Conservation (phyloP, 2,113 vertebrate genomes). For the Myxocyprinus asiaticus region DNA sequence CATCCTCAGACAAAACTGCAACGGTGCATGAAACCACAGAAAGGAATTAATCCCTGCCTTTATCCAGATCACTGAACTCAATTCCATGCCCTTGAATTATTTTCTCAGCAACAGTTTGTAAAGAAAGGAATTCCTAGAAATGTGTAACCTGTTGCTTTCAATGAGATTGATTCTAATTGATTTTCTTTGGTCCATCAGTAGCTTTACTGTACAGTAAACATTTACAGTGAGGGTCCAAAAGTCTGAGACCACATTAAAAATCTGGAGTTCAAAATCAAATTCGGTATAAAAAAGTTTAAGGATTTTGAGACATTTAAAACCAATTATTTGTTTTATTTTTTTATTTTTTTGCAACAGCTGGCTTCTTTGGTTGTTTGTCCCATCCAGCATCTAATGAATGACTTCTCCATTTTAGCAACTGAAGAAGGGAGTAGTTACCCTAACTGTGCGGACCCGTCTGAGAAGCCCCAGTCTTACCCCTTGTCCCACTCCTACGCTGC, state of each 20-base stretch:
- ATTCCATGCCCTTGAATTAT: not conserved
- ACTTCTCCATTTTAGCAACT: constrained; percentile 81
- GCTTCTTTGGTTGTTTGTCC: not conserved
- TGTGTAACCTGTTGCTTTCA: not conserved
- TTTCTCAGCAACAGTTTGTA: not conserved
- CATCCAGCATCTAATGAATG: not conserved
- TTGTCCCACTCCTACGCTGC: constrained; percentile 84
- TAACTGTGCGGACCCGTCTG: constrained; percentile 90
- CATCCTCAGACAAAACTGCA: constrained; percentile 11
- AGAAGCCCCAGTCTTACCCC: constrained; percentile 94
- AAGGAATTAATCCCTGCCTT: not conserved
- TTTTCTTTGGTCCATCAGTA: not conserved
- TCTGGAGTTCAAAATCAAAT: too few species aligned
- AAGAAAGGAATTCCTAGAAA: not conserved
- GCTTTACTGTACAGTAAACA: too few species aligned
- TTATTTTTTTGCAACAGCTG: not conserved
- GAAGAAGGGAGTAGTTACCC: constrained; percentile 90
- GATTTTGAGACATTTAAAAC: too few species aligned
- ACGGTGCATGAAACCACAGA: not conserved
- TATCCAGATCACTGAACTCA: not conserved
- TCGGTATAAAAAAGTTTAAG: too few species aligned
- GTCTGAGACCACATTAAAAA: too few species aligned
- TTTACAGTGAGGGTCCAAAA: too few species aligned
- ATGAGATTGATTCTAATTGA: not conserved
- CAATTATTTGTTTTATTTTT: too few species aligned